Base-by-base conservation (phyloP, 2,113 vertebrate species). In the Tragelaphus scriptus region DNA sequence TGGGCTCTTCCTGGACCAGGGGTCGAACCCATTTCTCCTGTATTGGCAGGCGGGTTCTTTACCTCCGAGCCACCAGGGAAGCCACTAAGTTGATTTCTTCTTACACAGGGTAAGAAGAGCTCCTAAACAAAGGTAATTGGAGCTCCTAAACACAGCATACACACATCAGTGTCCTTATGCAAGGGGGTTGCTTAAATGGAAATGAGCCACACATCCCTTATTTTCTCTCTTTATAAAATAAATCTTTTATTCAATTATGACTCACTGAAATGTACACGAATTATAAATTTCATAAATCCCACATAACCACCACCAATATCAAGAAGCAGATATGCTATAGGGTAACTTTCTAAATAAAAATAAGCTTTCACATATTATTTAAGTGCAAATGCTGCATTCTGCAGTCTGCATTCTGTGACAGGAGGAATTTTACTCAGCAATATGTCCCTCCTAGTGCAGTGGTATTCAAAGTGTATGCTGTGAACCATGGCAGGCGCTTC, bases 261-360 rank as follows among this genome's bases (percentile, higher is more conserved):
- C 36, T 85, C 21, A 28, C 3, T 30, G 59, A 96, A 71, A 28
- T 40, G 36, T 36, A 6, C 15, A 51, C 36, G 63, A 82, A 88
- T 58, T 21, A 2, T 25, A 49, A 77, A 59, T 91, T 84, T 85
- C 81, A 79, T 32, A 4, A 23, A 26, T 3, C 55, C 14, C 6
- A 1, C 16, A 2, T 40, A 47, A 30, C 6, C 16, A 32, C 19
- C 15, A 23, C 6, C 6, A 3, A 13, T 2, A 11, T 40, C 30
- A n/a, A 65, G 40, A 61, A 89, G 55, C n/a, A 56, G n/a, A 47
- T 59, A 49, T 12, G 15, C 32, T 40, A 25, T 2, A 23, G 8
- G 2, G 1, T 32, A 44, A 53, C 28, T 40, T 88, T 53, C 28
- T 23, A 30, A 85, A 90, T 85, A 85, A 75, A 32, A 51, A n/a